phyloP scores from a whole-genome alignment of 92 coral and sea anemone genomes.

The Epizoanthus stellaris region DNA sequence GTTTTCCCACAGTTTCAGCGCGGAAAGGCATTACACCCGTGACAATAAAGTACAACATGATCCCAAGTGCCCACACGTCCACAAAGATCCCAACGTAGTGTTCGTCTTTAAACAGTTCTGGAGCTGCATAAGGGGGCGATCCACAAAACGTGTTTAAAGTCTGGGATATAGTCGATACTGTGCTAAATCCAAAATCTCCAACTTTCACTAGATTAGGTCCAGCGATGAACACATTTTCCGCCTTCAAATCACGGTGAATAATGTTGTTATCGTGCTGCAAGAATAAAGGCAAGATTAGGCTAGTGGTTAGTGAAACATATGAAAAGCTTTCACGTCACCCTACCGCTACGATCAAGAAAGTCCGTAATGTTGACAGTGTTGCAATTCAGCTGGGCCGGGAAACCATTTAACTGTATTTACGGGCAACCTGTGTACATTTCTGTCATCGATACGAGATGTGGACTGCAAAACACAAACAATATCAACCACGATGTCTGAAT shows the following conservation, averaged over 20 bases:
- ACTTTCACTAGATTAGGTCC: conserved; percentile 95
- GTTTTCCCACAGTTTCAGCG: conserved; percentile 97
- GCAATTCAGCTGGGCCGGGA: background rate
- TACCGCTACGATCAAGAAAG: background rate
- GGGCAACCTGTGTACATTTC: background rate
- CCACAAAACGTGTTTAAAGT: conserved; percentile 97
- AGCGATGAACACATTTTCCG: conserved; percentile 97
- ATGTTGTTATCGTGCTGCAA: conserved; percentile 91
- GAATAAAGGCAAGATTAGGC: background rate
- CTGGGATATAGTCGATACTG: conserved; percentile 81
- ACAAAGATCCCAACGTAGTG: conserved; percentile 93
- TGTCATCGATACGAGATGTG: background rate
- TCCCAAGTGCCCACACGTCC: conserved; percentile 98
- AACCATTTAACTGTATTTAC: background rate
- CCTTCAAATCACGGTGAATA: conserved; percentile 96
- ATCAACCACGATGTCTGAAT: background rate
- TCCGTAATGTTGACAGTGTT: background rate
- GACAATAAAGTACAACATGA: conserved; percentile 92
- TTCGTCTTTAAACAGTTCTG: conserved; percentile 97
- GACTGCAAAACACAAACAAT: background rate
- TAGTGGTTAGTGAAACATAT: background rate
- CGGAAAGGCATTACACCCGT: conserved; percentile 99
- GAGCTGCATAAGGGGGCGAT: conserved; percentile 99
- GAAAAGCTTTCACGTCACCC: background rate
- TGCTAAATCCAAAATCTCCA: conserved; percentile 99